Percentiles rank a stretch among this genome's conserved stretches.
Evolutionary conservation across 2,888 invertebrate genomes (phyloP).

Genomic region (Seira musarum): DNA sequence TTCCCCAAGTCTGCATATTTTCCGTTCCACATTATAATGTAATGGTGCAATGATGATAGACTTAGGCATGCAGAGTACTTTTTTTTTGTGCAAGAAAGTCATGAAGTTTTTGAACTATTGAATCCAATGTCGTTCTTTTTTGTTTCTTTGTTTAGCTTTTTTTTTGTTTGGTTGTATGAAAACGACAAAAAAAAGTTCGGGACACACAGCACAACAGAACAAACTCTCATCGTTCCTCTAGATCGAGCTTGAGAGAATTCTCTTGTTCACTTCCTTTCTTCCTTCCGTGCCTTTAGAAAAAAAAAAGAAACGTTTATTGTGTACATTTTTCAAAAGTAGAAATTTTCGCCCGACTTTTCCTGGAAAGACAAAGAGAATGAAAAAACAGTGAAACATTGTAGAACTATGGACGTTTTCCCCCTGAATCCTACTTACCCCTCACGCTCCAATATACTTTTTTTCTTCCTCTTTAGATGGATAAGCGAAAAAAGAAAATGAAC

Average conservation of each 20-base stretch:
- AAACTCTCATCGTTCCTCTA: background rate
- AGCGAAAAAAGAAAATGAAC: conserved; percentile 21
- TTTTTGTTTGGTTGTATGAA: background rate
- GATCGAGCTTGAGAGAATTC: conserved; percentile 17
- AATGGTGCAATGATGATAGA: conserved; percentile 35
- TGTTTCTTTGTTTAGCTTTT: conserved; percentile 22
- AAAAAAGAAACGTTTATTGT: conserved; percentile 24
- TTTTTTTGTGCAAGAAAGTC: conserved; percentile 20
- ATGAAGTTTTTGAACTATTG: conserved; percentile 19
- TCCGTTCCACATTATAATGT: conserved; percentile 29
- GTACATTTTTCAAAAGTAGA: conserved; percentile 14
- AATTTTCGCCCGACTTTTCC: background rate
- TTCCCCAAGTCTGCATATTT: background rate
- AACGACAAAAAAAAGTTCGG: too few species aligned
- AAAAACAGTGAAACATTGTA: background rate
- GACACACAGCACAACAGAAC: background rate
- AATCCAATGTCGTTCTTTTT: conserved; percentile 29
- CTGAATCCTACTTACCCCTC: background rate
- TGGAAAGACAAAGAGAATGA: background rate
- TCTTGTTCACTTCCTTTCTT: conserved; percentile 25
- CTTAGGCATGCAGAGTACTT: conserved; percentile 32
- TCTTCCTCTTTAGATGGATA: background rate
- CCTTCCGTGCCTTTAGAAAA: conserved; percentile 4
- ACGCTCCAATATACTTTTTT: background rate
- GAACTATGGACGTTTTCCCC: background rate